Conservation (phyloP, 1,140 invertebrate genomes). For the Drosophila malerkotliana region DNA sequence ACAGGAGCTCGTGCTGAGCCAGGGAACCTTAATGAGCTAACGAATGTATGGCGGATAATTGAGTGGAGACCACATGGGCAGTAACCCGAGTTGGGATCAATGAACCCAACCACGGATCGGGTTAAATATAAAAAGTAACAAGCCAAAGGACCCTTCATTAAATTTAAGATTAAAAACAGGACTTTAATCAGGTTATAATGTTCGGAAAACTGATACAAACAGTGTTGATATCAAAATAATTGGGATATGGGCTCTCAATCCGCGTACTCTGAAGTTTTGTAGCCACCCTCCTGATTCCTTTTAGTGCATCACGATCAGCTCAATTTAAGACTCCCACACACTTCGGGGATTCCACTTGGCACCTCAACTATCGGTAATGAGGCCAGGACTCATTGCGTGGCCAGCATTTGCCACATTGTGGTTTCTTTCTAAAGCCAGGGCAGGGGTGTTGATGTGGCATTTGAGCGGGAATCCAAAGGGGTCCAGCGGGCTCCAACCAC, state of each 20-base stretch:
- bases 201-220: not conserved
- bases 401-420: constrained; percentile 26
- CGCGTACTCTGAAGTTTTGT: not conserved
- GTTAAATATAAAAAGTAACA: constrained; percentile 2
- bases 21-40: constrained; percentile 51
- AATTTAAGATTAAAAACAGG: not conserved
- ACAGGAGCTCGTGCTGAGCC: constrained; percentile 16
- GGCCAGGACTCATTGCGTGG: constrained; percentile 11
- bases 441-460: not conserved
- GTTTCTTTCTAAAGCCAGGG: not conserved
- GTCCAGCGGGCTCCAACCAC: no score
- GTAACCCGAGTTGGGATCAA: constrained; percentile 17
- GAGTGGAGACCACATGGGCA: constrained; percentile 47
- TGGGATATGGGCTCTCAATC: no score
- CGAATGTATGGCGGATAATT: constrained; percentile 50
- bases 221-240: not conserved
- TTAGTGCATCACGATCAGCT: not conserved
- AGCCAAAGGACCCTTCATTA: not conserved
- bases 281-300: not conserved
- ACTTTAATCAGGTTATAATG: not conserved
- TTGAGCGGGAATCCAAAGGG: not conserved
- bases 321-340: not conserved
- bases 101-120: constrained; percentile 15
- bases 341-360: constrained; percentile 5
- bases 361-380: constrained; percentile 29